Conservation (phyloP, 2,888 invertebrate species). For the Drosophila borborema region DNA sequence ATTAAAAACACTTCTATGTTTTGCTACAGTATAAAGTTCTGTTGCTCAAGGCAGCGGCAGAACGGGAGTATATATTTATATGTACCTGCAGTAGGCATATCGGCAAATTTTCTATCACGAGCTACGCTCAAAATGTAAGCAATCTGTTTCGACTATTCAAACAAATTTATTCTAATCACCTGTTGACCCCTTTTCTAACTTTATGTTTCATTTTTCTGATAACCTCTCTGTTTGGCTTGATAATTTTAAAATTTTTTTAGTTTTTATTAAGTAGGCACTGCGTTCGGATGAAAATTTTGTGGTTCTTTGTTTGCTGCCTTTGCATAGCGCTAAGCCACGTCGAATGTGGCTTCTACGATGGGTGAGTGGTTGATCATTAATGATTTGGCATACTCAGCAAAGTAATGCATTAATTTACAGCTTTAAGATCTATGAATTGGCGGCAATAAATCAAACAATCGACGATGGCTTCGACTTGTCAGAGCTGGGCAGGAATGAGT, state of each 20-base stretch:
- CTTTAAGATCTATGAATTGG: constrained; percentile 74
- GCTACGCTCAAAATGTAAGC: not conserved
- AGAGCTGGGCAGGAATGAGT: constrained; percentile 50
- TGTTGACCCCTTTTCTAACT: not conserved
- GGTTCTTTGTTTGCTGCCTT: constrained; percentile 23
- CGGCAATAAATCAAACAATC: constrained; percentile 21
- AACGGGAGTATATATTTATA: no score
- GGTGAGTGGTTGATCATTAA: constrained; percentile 39
- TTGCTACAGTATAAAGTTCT: no score
- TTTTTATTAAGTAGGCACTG: constrained; percentile 27
- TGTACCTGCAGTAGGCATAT: no score
- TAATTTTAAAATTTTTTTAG: constrained; percentile 11
- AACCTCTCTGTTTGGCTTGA: not conserved
- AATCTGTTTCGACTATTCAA: not conserved
- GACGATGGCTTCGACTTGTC: constrained; percentile 32
- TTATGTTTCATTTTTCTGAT: not conserved
- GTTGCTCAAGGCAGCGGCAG: no score
- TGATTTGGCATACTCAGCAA: no score
- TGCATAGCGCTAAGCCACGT: constrained; percentile 15
- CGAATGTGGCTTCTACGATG: constrained; percentile 49
- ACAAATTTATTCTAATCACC: not conserved
- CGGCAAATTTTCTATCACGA: not conserved
- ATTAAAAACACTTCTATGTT: no score
- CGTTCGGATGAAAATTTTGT: constrained; percentile 48
- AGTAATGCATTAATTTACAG: constrained; percentile 32